Conservation (phyloP, 2,888 invertebrate genomes). For the Calliopum simillimum region DNA sequence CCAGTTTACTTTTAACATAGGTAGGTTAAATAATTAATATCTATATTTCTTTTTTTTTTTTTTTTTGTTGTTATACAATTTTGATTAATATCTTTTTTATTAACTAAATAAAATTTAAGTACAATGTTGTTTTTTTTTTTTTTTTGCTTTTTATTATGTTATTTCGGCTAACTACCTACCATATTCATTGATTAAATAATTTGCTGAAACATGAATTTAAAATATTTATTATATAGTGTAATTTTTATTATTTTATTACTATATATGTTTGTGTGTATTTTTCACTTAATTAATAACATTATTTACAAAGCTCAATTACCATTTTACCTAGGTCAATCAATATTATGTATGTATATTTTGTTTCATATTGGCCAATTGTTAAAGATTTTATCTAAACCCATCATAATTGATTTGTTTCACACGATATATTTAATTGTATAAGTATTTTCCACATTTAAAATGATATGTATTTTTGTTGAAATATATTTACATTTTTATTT, state of each 20-base stretch:
- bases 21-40: no score
- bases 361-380: background rate
- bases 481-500: conserved; percentile 36
- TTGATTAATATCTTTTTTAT: no score
- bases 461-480: conserved; percentile 27
- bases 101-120: no score
- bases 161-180: conserved; percentile 16
- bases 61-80: no score
- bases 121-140: background rate
- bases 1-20: background rate
- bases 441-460: conserved; percentile 10
- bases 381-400: background rate
- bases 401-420: background rate
- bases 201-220: conserved; percentile 7
- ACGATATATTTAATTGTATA: conserved; percentile 17
- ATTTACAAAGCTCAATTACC: conserved; percentile 28
- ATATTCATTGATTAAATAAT: conserved; percentile 14
- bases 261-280: background rate
- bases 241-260: background rate
- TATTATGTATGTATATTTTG: no score
- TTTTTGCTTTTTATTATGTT: background rate
- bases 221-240: background rate
- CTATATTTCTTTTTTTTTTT: no score
- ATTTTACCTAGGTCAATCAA: background rate
- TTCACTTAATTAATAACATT: background rate